Evolutionary conservation across 2,888 invertebrate genomes (phyloP), one percentile per base, ranked within the genome.

Genomic region (Hypena proboscidalis): DNA sequence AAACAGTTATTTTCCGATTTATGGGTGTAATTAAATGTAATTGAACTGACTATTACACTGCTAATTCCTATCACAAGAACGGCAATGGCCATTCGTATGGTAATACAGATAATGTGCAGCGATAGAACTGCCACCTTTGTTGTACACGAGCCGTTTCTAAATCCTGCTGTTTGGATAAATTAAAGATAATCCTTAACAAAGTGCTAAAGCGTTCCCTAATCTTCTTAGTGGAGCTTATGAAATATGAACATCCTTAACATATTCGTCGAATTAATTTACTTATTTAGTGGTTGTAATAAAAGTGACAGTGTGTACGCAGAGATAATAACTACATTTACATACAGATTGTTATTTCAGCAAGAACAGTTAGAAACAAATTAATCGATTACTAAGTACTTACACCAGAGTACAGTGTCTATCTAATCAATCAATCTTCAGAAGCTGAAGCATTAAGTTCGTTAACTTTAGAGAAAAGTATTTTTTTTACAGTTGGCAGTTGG

Each of bases 31-130:
- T n/a, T n/a, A n/a, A n/a, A n/a, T n/a, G n/a, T n/a, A n/a, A n/a
- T n/a, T n/a, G n/a, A n/a, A n/a, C n/a, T n/a, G n/a, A n/a, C n/a
- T n/a, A n/a, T n/a, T 39, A 40, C 22, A 47, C 54, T 42, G 47
- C 54, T 54, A 54, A 63, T 55, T 52, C 51, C 45, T 58, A n/a
- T 63, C 43, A 54, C 60, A 64, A 64, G 60, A 63, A 64, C 58
- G 50, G 52, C 30, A 52, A 27, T 29, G 42, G 39, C 46, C 52
- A 63, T 61, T 64, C 52, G 48, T 63, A 63, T 63, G 64, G 49
- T 63, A 61, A 63, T 61, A 38, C 35, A 37, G 51, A n/a, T 41
- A 52, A 42, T 60, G 48, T 56, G 51, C 55, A 51, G 33, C 9
- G 20, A 15, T 2, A 26, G 21, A 26, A 15, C 23, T 32, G 41